A percentile compares a stretch with the other conserved stretches of the same genome.
Evolutionary conservation across 2,797 vertebrate genomes (phyloP).

Genomic region (Cyprinodon diabolis): DNA sequence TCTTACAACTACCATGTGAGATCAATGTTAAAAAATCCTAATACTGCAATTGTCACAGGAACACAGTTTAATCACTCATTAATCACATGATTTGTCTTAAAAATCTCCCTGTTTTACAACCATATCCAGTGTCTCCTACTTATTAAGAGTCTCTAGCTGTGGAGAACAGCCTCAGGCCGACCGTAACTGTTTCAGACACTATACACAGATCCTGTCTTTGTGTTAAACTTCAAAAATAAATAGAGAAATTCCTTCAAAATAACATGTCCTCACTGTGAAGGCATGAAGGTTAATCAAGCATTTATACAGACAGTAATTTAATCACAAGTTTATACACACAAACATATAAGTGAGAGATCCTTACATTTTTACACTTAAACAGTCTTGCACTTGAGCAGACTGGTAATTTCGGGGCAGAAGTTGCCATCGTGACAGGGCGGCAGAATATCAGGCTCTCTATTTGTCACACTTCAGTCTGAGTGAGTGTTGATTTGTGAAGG

Average conservation of each 20-base stretch:
- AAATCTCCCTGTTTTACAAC: no score
- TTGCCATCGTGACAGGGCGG: slow-evolving; percentile 70
- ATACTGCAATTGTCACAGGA: no score
- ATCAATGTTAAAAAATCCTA: no score
- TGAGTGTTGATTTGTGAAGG: slow-evolving; percentile 60
- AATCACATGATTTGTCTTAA: no score
- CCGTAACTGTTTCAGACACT: slow-evolving; percentile 4
- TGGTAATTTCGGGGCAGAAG: slow-evolving; percentile 42
- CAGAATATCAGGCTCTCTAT: slow-evolving; percentile 46
- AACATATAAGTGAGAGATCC: slow-evolving; percentile 19
- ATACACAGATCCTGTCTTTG: no score
- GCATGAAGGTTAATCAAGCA: slow-evolving; percentile 36
- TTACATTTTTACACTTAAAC: slow-evolving; percentile 40
- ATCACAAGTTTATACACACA: slow-evolving; percentile 37
- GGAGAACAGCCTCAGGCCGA: slow-evolving; percentile 20
- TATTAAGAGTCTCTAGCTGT: background rate
- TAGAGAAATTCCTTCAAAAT: slow-evolving; percentile 18
- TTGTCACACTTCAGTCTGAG: slow-evolving; percentile 44
- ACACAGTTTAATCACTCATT: no score
- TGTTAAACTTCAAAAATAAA: background rate
- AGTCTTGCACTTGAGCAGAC: slow-evolving; percentile 28
- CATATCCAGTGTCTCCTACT: no score
- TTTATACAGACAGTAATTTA: slow-evolving; percentile 18
- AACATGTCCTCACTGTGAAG: slow-evolving; percentile 14
- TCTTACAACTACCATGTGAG: no score